Base-by-base conservation (phyloP, 1,140 invertebrate genomes). In the Pogonus chalceus region DNA sequence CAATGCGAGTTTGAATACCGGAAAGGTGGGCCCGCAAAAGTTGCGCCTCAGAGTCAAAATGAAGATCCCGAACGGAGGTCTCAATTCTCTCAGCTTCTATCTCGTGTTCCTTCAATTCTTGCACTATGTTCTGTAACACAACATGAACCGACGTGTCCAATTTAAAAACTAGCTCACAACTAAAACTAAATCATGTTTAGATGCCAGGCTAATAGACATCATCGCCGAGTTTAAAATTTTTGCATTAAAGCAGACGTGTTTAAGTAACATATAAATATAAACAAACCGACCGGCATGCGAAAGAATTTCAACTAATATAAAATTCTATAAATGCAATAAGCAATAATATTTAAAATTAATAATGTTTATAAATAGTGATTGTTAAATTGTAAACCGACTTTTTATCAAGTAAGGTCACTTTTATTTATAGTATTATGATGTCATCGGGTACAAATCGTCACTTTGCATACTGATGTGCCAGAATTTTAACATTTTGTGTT, bases 71-170 rank as follows among this genome's bases (percentile, higher is more conserved):
- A 21, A 83, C 67, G 61, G 76, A 72, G 31, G 71, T 68, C 58
- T 80, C 73, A 31, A 84, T 66, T 12, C 76, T 66, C 1, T 67
- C 67, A 0, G 76, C 73, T 57, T 79, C 75, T 57, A 76, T 69
- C 23, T 80, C 76, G 63, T 79, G 76, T 58, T 69, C 71, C 59
- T 73, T 73, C 55, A 85, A 73, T 64, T 83, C 76, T 49, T 65
- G 65, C 46, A 79, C 72, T 55, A 81, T 75, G 49, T 71, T 72
- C 83, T 85, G 68, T 39, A 76, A 77, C 35, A 56, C 14, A 58
- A 48, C 18, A 43, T n/a, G n/a, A n/a, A n/a, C n/a, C n/a, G n/a
- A n/a, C n/a, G n/a, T n/a, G n/a, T n/a, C n/a, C n/a, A n/a, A n/a
- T n/a, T n/a, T n/a, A n/a, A n/a, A n/a, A n/a, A n/a, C n/a, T n/a